Conservation (phyloP, 1,140 invertebrate genomes). For the Diorhabda sublineata region DNA sequence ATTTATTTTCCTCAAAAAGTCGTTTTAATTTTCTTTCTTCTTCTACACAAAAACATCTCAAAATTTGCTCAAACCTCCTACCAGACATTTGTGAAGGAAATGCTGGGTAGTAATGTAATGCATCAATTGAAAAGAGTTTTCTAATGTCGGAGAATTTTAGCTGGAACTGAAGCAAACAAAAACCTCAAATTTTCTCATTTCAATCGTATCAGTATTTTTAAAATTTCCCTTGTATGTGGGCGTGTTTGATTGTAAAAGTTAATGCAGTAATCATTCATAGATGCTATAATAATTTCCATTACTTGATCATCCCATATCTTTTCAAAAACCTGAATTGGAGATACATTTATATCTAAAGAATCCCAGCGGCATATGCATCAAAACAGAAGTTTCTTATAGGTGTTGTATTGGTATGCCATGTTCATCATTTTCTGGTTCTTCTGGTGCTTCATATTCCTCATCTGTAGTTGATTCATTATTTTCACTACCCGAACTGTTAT, state of each 20-base stretch:
- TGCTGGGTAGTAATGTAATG: constrained; percentile 37
- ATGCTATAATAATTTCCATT: constrained; percentile 20
- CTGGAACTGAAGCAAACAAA: constrained; percentile 33
- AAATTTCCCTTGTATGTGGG: constrained; percentile 19
- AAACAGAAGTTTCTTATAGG: constrained; percentile 19
- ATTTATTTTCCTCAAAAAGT: not conserved
- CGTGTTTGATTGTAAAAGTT: constrained; percentile 9
- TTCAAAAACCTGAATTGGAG: constrained; percentile 6
- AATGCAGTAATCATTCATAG: constrained; percentile 12
- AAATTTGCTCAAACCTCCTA: constrained; percentile 37
- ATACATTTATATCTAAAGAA: constrained; percentile 1
- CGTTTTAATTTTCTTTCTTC: constrained; percentile 14
- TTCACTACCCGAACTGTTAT: too few relatives aligned
- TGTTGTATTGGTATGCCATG: constrained; percentile 8
- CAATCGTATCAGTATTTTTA: constrained; percentile 18
- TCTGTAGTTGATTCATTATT: not conserved
- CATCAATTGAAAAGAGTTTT: constrained; percentile 32
- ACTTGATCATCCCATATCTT: constrained; percentile 14
- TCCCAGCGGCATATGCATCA: constrained; percentile 13
- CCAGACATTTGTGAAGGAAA: constrained; percentile 37
- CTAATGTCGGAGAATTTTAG: constrained; percentile 31
- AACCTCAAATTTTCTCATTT: constrained; percentile 35
- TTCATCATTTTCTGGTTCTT: constrained; percentile 19
- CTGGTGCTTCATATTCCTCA: constrained; percentile 17
- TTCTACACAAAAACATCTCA: constrained; percentile 33